These are phyloP conservation scores for Neelides folsomi DNA, from an alignment of 2,888 invertebrate genomes.

Conservation along the genomic window DNA sequence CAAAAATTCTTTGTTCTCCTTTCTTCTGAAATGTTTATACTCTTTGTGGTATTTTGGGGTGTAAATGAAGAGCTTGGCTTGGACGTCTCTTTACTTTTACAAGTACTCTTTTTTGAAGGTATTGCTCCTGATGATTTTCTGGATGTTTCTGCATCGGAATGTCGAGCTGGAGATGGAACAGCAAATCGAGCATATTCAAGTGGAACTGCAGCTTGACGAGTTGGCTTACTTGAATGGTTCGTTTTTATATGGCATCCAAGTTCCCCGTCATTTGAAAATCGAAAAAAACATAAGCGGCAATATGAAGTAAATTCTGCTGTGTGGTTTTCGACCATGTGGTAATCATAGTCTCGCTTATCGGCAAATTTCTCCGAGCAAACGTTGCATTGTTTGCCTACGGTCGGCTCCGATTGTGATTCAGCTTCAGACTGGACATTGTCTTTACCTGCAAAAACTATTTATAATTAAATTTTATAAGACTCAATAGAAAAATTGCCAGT, in stretches of 20 bases:
- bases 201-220: no score
- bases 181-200: no score
- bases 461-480: no score
- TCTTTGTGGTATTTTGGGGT: neutral
- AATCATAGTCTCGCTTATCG: slow-evolving; percentile 10
- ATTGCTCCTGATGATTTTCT: neutral
- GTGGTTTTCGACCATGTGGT: slow-evolving; percentile 18
- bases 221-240: slow-evolving; percentile 4
- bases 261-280: slow-evolving; percentile 13
- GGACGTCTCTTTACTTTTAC: neutral
- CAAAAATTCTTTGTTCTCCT: slow-evolving; percentile 4
- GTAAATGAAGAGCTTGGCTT: neutral
- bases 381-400: slow-evolving; percentile 17
- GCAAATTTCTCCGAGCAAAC: slow-evolving; percentile 14
- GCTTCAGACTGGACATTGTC: neutral
- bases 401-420: neutral
- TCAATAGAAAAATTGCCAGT: no score
- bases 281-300: slow-evolving; percentile 17
- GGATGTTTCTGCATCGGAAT: neutral
- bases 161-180: neutral
- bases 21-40: neutral
- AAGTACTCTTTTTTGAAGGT: neutral
- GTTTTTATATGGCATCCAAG: slow-evolving; percentile 14
- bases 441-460: slow-evolving; percentile 3
- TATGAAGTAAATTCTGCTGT: slow-evolving; percentile 10